These are phyloP conservation scores for Gobio occitaniae DNA, from an alignment of 2,797 vertebrate genomes.

Conservation along the genomic window DNA sequence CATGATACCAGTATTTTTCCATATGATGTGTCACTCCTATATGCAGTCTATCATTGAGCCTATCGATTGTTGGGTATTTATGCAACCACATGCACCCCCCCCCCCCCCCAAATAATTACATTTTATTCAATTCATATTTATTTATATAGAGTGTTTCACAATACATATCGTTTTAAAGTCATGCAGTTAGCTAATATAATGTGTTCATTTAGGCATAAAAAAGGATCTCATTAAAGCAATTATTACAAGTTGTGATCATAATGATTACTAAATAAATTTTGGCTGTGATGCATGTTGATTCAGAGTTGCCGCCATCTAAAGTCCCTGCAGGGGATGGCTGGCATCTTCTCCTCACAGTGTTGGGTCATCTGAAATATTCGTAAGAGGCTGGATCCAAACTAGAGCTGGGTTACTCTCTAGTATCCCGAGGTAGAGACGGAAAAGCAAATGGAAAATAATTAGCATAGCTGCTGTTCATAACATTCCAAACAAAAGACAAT, in stretches of 20 bases:
- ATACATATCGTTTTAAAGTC: neutral
- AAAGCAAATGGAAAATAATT: neutral
- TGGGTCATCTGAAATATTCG: neutral
- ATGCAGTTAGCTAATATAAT: too few relatives aligned
- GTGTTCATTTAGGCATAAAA: neutral
- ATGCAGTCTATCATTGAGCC: neutral
- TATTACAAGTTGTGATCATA: neutral
- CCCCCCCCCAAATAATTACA: too few relatives aligned
- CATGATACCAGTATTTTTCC: neutral
- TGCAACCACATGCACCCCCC: neutral
- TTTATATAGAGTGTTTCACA: neutral
- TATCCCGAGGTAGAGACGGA: neutral
- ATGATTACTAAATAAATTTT: neutral
- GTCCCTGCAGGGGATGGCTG: too few relatives aligned
- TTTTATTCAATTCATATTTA: neutral
- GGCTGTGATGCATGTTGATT: neutral
- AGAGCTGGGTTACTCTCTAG: too few relatives aligned
- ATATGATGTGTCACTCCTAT: neutral
- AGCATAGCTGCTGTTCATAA: neutral
- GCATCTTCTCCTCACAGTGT: neutral
- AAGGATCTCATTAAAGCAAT: too few relatives aligned
- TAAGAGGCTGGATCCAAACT: neutral
- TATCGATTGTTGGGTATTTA: slow-evolving; percentile 8
- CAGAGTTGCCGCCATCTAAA: neutral
- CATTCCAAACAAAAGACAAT: neutral